Evolutionary conservation across 2,797 vertebrate species (phyloP).

Genomic region (Mormyrus hasselquistii): DNA sequence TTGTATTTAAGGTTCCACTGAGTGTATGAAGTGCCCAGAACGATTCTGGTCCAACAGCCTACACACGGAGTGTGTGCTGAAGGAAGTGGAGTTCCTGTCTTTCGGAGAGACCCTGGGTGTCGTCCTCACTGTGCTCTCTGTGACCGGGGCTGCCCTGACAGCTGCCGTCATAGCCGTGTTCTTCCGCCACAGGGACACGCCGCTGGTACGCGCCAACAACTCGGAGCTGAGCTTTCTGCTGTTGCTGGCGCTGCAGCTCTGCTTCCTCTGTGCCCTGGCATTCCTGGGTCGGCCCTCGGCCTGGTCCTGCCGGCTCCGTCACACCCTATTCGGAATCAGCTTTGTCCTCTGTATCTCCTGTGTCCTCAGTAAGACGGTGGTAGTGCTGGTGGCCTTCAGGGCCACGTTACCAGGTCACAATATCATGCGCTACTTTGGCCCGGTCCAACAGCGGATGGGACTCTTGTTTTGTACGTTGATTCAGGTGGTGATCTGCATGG

Average conservation of each 20-base stretch:
- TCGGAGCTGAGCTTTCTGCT: constrained; percentile 47
- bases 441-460: constrained; percentile 41
- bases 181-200: constrained; percentile 20
- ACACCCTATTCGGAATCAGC: constrained; percentile 46
- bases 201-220: constrained; percentile 42
- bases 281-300: constrained; percentile 38
- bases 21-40: neutral
- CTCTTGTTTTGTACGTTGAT: constrained; percentile 40
- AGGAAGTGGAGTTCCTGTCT: constrained; percentile 42
- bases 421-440: constrained; percentile 46
- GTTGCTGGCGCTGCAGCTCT: constrained; percentile 43
- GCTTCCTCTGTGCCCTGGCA: constrained; percentile 40
- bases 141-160: neutral
- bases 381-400: constrained; percentile 47
- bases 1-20: neutral
- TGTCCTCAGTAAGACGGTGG: constrained; percentile 46
- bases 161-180: constrained; percentile 11
- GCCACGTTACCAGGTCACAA: constrained; percentile 40
- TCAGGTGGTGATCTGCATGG: constrained; percentile 27
- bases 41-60: neutral
- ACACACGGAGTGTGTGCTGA: constrained; percentile 5
- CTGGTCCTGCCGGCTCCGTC: constrained; percentile 47
- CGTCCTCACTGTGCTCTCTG: constrained; percentile 30
- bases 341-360: constrained; percentile 48
- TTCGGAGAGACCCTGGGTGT: constrained; percentile 35